These are phyloP conservation scores for Leucophenga montana DNA, from an alignment of 2,888 invertebrate species.

Conservation along the genomic window DNA sequence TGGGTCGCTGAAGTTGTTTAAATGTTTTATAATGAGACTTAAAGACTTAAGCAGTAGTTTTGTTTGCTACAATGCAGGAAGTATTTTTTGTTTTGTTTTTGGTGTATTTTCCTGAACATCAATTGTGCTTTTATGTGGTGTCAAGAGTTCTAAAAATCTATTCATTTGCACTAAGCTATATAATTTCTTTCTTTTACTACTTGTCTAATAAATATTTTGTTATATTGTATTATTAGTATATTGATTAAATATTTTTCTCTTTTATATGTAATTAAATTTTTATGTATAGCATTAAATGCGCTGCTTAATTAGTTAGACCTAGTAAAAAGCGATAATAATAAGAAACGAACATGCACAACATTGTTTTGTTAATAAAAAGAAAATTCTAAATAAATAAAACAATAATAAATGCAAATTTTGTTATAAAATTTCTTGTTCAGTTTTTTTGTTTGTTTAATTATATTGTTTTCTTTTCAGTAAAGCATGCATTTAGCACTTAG, in stretches of 20 bases:
- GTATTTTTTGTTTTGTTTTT: background rate
- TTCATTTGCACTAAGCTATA: background rate
- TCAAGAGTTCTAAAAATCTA: background rate
- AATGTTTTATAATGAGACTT: conserved; percentile 1
- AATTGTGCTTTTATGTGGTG: background rate
- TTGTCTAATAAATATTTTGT: background rate
- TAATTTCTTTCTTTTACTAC: background rate
- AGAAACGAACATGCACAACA: background rate
- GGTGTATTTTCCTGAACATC: background rate
- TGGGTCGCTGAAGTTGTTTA: background rate
- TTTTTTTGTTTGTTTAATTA: background rate
- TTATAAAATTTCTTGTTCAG: background rate
- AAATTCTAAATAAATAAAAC: background rate
- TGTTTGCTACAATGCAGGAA: background rate
- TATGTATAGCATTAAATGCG: conserved; percentile 10
- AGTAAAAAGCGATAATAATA: background rate
- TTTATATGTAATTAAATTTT: no score
- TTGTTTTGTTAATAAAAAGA: background rate
- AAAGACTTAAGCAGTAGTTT: background rate
- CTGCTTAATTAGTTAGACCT: background rate
- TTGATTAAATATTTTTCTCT: background rate
- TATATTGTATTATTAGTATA: no score
- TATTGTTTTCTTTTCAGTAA: background rate
- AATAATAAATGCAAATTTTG: background rate
- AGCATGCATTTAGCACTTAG: conserved; percentile 13